These are phyloP conservation scores for Zaprionus taronus DNA, from an alignment of 1,140 invertebrate genomes.

Conservation along the genomic window DNA sequence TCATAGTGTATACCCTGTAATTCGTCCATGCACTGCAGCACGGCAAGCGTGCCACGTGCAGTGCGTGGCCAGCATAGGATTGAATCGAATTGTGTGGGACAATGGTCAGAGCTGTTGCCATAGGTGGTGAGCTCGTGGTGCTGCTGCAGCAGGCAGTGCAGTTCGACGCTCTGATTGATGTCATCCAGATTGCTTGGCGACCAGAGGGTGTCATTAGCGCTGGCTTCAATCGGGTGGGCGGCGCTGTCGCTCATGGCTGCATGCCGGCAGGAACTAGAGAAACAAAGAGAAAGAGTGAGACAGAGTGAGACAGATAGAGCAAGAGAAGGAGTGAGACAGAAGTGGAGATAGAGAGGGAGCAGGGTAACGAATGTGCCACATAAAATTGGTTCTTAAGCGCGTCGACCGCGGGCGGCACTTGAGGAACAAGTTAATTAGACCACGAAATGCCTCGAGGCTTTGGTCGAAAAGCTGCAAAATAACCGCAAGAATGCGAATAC, in stretches of 20 bases:
- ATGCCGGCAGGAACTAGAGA: background rate
- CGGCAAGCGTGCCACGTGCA: constrained; percentile 86
- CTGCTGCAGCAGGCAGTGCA: constrained; percentile 75
- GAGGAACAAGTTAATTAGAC: constrained; percentile 24
- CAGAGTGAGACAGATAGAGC: background rate
- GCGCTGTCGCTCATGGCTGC: constrained; percentile 22
- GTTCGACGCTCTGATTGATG: constrained; percentile 78
- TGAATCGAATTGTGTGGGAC: constrained; percentile 89
- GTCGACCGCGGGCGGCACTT: background rate
- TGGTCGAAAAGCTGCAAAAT: constrained; percentile 28
- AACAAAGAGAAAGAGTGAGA: background rate
- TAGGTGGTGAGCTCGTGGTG: constrained; percentile 70
- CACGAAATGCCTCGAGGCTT: constrained; percentile 17
- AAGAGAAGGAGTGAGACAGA: background rate
- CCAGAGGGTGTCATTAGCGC: constrained; percentile 49
- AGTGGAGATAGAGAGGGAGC: too few relatives aligned
- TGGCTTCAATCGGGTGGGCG: constrained; percentile 46
- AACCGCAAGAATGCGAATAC: background rate
- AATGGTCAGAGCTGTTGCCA: constrained; percentile 84
- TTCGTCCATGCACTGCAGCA: constrained; percentile 90
- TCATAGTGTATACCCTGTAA: constrained; percentile 92
- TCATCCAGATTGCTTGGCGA: constrained; percentile 52
- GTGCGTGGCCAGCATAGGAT: constrained; percentile 93
- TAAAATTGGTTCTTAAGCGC: background rate
- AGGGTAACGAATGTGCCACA: background rate